Percentiles rank a stretch among this genome's conserved stretches.
Conservation (phyloP, 2,797 vertebrate genomes). For the Myotis planiceps region DNA sequence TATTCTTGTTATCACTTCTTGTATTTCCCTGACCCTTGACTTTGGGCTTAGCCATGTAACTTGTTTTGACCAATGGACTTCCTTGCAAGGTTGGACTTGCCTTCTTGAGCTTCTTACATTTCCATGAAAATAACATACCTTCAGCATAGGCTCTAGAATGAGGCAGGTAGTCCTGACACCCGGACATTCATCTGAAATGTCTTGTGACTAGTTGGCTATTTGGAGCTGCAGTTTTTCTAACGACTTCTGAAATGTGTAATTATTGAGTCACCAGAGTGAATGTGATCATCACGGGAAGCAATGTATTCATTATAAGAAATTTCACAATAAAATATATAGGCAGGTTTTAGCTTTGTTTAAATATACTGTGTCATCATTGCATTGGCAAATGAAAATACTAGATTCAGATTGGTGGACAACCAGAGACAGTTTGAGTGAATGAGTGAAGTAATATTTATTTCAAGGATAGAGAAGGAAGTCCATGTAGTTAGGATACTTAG, state of each 20-base stretch:
- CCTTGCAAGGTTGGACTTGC: not conserved
- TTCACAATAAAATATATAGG: not conserved
- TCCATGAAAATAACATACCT: not conserved
- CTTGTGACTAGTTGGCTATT: not conserved
- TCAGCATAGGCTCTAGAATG: not conserved
- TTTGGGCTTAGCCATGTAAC: not conserved
- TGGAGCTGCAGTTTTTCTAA: not conserved
- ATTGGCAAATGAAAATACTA: conserved; percentile 14
- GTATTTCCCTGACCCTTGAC: not conserved
- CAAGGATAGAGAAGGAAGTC: not conserved
- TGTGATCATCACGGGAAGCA: not conserved
- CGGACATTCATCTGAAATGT: not conserved
- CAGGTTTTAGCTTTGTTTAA: not conserved
- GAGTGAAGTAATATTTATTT: not conserved
- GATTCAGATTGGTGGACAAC: not conserved
- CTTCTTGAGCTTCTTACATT: not conserved
- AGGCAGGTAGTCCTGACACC: not conserved
- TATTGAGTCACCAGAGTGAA: not conserved
- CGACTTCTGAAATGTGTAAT: not conserved
- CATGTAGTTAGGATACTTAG: not conserved
- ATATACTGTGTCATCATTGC: not conserved
- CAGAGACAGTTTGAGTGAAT: not conserved
- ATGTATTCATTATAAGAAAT: not conserved
- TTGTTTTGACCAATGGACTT: not conserved
- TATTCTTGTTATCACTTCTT: not conserved